Base-by-base conservation (phyloP, 2,113 vertebrate species). In the Cygnus atratus region DNA sequence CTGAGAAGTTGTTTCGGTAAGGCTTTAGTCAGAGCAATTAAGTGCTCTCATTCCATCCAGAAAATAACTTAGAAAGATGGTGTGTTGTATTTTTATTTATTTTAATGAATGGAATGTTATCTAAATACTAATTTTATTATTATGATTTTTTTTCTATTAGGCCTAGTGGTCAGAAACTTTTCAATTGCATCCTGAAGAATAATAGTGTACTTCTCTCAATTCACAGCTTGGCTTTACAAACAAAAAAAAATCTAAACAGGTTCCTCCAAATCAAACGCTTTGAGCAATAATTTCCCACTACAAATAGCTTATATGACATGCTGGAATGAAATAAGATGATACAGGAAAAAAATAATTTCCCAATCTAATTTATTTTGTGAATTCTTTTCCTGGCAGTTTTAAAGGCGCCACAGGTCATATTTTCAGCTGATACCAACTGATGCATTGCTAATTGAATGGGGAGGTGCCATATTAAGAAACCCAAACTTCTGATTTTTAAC, bases 91-190 rank as follows among this genome's bases (percentile, higher is more conserved):
- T 33, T n/a, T 44, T 71, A 33, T 58, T 43, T 17, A 31, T 48
- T 77, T 25, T 19, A 77, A 95, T 90, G 33, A 95, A 87, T 73
- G 15, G 4, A 84, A 33, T 31, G 61, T 83, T 93, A 48, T 41
- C 4, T 55, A 76, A 66, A 46, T 19, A 31, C 16, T 59, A 67
- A 24, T 4, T 1, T 29, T 2, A 31, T n/a, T 46, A 48, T 11
- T 48, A 21, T 20, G 21, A 21, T 48, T 21, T n/a, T 46, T 37
- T 44, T 94, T 92, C 78, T 35, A 29, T 85, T 73, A 90, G 94
- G 91, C 43, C 70, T 71, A 75, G 35, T 71, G 61, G 29, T 94
- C 90, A 85, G 83, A 87, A 89, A 67, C 37, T 77, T 91, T 80
- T 59, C 75, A 93, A 4, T 59, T 87, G 80, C 74, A 87, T 33